phyloP scores from a whole-genome alignment of 2,797 vertebrate genomes.

The Rhincodon typus region DNA sequence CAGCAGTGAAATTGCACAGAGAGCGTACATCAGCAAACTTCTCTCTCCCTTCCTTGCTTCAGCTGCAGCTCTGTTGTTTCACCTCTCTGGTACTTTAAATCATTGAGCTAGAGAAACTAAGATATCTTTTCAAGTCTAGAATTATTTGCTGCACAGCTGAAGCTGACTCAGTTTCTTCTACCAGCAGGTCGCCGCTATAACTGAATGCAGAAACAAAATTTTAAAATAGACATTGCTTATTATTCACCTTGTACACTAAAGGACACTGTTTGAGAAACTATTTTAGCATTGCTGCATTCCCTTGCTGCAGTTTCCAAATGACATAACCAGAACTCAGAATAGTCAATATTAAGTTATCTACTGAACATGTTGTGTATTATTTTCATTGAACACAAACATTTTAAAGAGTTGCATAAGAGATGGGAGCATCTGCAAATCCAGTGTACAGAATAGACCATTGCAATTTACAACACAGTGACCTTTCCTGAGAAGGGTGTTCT shows the following conservation, averaged over 20 bases:
- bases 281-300: neutral
- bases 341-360: neutral
- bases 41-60: neutral
- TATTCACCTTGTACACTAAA: neutral
- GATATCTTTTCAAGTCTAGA: neutral
- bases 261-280: neutral
- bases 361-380: neutral
- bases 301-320: neutral
- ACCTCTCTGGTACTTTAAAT: neutral
- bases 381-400: neutral
- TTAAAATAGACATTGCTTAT: neutral
- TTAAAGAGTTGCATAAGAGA: neutral
- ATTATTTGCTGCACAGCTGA: neutral
- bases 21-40: neutral
- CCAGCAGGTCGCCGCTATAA: neutral
- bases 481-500: too few relatives aligned
- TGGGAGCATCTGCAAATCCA: neutral
- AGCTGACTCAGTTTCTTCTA: neutral
- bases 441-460: neutral
- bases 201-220: neutral
- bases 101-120: neutral
- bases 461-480: conserved; percentile 12
- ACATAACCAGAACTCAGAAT: neutral
- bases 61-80: neutral
- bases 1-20: neutral